A percentile compares a stretch with the other conserved stretches of the same genome.
Conservation (phyloP, 2,888 invertebrate genomes). For the Melolontha melolontha region DNA sequence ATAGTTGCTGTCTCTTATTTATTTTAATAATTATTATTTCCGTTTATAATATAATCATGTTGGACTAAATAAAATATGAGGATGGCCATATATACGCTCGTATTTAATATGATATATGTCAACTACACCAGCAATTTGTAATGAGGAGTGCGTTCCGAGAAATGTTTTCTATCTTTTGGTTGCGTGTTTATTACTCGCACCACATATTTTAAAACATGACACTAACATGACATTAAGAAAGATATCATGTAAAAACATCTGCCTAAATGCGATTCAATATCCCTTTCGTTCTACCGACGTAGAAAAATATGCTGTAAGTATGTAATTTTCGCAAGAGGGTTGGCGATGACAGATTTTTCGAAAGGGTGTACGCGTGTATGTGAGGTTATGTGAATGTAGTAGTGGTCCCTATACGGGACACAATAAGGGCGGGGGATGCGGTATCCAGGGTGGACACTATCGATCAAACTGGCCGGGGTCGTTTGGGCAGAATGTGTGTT, state of each 20-base stretch:
- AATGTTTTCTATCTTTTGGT: slow-evolving; percentile 5
- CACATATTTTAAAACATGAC: not conserved
- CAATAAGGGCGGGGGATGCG: slow-evolving; percentile 53
- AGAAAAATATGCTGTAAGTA: slow-evolving; percentile 43
- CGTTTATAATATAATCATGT: too few relatives aligned
- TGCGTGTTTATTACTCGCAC: not conserved
- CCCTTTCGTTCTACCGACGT: slow-evolving; percentile 13
- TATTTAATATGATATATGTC: too few relatives aligned
- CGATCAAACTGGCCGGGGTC: slow-evolving; percentile 64
- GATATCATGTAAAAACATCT: slow-evolving; percentile 9
- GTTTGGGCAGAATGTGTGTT: slow-evolving; percentile 56
- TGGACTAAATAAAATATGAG: too few relatives aligned
- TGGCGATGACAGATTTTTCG: slow-evolving; percentile 46
- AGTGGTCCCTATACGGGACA: slow-evolving; percentile 43
- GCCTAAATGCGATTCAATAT: slow-evolving; percentile 28
- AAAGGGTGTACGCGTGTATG: slow-evolving; percentile 56
- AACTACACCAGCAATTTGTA: not conserved
- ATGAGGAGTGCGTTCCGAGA: not conserved
- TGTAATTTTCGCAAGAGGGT: slow-evolving; percentile 46
- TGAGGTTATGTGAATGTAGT: slow-evolving; percentile 33
- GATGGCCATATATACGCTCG: too few relatives aligned
- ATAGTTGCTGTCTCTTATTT: too few relatives aligned
- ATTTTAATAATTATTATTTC: too few relatives aligned
- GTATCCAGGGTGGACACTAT: slow-evolving; percentile 62
- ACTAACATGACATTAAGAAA: slow-evolving; percentile 1